These are phyloP conservation scores for Plagiodera versicolora DNA, from an alignment of 2,888 invertebrate genomes.

Conservation along the genomic window DNA sequence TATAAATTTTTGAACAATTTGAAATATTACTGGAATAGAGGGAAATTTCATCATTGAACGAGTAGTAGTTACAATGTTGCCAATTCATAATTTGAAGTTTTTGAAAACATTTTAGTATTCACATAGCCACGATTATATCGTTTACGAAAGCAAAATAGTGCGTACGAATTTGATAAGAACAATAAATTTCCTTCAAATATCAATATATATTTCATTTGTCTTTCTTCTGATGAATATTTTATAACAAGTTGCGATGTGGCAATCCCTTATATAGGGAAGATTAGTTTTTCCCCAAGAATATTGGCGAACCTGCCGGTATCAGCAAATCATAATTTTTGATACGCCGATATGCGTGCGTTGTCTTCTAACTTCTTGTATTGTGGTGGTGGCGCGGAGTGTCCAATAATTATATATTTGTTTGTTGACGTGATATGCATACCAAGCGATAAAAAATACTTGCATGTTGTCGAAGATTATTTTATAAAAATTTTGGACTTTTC, in stretches of 20 bases:
- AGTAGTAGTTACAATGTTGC: slow-evolving; percentile 44
- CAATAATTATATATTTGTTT: too few species aligned
- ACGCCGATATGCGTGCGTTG: neutral
- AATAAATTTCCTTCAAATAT: neutral
- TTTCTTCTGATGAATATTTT: neutral
- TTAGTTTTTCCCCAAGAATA: neutral
- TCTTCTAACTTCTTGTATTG: too few species aligned
- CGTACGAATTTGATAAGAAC: neutral
- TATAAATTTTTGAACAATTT: slow-evolving; percentile 29
- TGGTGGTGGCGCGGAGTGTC: too few species aligned
- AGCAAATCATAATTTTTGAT: neutral
- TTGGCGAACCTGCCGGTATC: slow-evolving; percentile 6
- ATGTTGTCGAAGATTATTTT: neutral
- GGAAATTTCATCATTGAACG: slow-evolving; percentile 37
- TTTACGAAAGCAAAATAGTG: neutral
- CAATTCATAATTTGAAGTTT: slow-evolving; percentile 19
- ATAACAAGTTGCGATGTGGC: neutral
- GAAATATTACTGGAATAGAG: slow-evolving; percentile 21
- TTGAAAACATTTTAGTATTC: neutral
- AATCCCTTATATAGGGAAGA: neutral
- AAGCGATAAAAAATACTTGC: neutral
- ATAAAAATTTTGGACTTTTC: neutral
- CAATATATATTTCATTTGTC: neutral
- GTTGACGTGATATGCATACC: neutral
- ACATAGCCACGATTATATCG: neutral